Base-by-base conservation (phyloP, 2,888 invertebrate genomes). In the Brachyptera putata region DNA sequence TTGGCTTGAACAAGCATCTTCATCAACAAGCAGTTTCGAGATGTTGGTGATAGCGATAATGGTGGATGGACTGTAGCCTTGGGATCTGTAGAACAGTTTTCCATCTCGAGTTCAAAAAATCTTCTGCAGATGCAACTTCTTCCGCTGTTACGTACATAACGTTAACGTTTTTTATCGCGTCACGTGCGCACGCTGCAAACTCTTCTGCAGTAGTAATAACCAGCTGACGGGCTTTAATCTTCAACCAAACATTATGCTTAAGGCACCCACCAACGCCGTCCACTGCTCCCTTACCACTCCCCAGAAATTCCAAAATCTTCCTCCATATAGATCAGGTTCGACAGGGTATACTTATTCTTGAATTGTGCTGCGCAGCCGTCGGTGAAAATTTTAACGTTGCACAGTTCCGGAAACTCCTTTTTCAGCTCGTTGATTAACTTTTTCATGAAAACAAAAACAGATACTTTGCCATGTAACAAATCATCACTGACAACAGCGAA, bases 401-500 rank as follows among this genome's bases (percentile, higher is more conserved):
- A 11, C 16, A 56, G 16, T 14, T 14, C 14, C 2, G 34, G 25
- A 22, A 56, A 36, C 21, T 49, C 49, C 3, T 7, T 13, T n/a
- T 49, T 49, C 5, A 49, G 26, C 26, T 24, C 49, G 4, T 49
- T 5, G 13, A 49, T n/a, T 7, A 49, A 16, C 18, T 4, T 43
- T 43, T 43, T 43, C 43, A 16, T 5, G 25, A 30, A 57, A 2
- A 18, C 46, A 43, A 14, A 46, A 11, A 57, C 57, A 39, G 57
- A 41, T 18, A 43, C 18, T 26, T 41, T 61, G 30, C 43, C 24
- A 55, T 53, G 50, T 11, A 18, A 24, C 49, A 49, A 41, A 25
- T 41, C 16, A 50, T 61, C 58, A n/a, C 53, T 58, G 9, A 59
- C 58, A 7, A 53, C 13, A 16, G 34, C 58, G 36, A 59, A 61